Conservation (phyloP, 2,888 invertebrate species). For the Aproaerema taeniolella region DNA sequence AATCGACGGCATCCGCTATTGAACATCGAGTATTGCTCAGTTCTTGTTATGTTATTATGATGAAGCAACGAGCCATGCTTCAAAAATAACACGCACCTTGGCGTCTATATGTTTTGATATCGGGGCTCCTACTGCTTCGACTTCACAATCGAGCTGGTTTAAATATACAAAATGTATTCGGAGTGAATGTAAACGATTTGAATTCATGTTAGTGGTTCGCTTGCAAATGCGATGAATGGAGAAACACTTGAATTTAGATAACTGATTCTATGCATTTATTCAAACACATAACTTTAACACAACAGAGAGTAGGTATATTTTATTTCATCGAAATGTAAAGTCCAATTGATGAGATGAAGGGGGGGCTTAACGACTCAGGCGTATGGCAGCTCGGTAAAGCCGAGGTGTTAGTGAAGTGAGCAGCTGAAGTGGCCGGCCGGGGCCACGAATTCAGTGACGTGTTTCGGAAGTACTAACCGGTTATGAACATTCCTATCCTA, state of each 20-base stretch:
- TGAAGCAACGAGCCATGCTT: conserved; percentile 25
- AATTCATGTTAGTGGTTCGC: too few relatives aligned
- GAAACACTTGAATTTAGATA: too few relatives aligned
- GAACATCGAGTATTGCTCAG: conserved; percentile 41
- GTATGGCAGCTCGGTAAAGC: conserved; percentile 8
- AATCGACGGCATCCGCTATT: conserved; percentile 66
- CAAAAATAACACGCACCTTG: conserved; percentile 33
- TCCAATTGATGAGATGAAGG: conserved; percentile 1
- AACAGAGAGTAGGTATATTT: too few relatives aligned
- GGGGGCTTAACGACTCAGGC: conserved; percentile 3
- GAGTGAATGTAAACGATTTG: too few relatives aligned
- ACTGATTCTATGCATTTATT: too few relatives aligned
- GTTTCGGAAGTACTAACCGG: conserved; percentile 52
- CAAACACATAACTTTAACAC: too few relatives aligned
- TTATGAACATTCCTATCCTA: conserved; percentile 51
- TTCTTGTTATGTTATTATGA: conserved; percentile 32
- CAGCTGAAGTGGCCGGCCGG: too few relatives aligned
- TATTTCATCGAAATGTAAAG: too few relatives aligned
- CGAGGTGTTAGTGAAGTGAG: neutral
- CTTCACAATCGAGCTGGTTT: conserved; percentile 20
- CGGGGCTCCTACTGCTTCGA: conserved; percentile 10
- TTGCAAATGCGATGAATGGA: too few relatives aligned
- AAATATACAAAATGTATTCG: conserved; percentile 15
- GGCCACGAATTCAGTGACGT: too few relatives aligned
- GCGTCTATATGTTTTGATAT: conserved; percentile 26